phyloP scores from a whole-genome alignment of 2,888 invertebrate species.

The Amphiduros pacificus region DNA sequence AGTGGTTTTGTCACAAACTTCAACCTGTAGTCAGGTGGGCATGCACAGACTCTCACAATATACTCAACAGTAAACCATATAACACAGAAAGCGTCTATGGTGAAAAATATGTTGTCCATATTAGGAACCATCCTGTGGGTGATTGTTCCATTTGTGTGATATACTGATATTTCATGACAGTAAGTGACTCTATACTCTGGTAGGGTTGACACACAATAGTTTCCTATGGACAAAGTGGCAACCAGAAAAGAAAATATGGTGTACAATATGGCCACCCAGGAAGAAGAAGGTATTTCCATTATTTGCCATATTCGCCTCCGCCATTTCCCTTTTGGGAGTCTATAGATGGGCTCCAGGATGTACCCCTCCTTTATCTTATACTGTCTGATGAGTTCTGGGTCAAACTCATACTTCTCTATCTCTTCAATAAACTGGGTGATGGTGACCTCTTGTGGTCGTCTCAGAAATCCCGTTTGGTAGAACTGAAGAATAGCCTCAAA shows the following conservation, averaged over 20 bases:
- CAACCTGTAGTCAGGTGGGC: slow-evolving; percentile 42
- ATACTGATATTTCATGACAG: slow-evolving; percentile 29
- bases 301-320: slow-evolving; percentile 54
- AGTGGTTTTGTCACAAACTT: slow-evolving; percentile 40
- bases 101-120: slow-evolving; percentile 43
- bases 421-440: slow-evolving; percentile 61
- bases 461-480: slow-evolving; percentile 57
- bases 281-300: slow-evolving; percentile 60
- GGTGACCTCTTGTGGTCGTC: slow-evolving; percentile 60
- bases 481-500: slow-evolving; percentile 54
- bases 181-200: slow-evolving; percentile 46
- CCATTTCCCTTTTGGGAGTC: slow-evolving; percentile 41
- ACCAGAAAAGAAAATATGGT: slow-evolving; percentile 58
- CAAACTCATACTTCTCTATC: slow-evolving; percentile 58
- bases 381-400: slow-evolving; percentile 50
- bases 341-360: slow-evolving; percentile 40
- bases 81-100: slow-evolving; percentile 52
- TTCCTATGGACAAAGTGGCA: slow-evolving; percentile 58
- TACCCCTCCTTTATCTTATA: slow-evolving; percentile 60
- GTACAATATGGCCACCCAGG: slow-evolving; percentile 53
- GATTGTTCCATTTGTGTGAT: not conserved
- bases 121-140: slow-evolving; percentile 27
- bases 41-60: slow-evolving; percentile 37
- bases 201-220: slow-evolving; percentile 62
- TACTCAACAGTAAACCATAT: slow-evolving; percentile 55